Percentiles rank a stretch among this genome's conserved stretches.
Conservation (phyloP, 2,113 vertebrate species). For the Acrocephalus kingi region DNA sequence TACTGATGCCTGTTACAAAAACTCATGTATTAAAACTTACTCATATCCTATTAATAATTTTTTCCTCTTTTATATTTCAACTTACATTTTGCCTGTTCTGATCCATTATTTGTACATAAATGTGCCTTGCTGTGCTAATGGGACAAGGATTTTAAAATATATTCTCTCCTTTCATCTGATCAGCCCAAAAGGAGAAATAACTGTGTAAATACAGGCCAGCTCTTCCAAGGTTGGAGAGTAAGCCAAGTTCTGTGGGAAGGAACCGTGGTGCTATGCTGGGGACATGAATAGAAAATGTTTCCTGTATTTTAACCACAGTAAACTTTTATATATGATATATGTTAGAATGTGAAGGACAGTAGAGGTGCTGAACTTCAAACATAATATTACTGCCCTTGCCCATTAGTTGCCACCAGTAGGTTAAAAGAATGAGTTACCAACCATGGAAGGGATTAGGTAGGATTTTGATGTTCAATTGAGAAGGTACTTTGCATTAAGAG, state of each 20-base stretch:
- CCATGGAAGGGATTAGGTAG: not conserved
- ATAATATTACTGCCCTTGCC: not conserved
- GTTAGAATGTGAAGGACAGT: not conserved
- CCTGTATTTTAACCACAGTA: not conserved
- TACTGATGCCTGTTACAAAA: not conserved
- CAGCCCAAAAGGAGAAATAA: not conserved
- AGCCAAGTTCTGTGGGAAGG: not conserved
- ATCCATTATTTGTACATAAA: not conserved
- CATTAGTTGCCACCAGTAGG: not conserved
- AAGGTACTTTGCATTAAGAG: not conserved
- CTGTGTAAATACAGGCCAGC: not conserved
- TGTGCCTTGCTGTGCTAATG: not conserved
- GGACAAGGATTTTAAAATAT: not conserved
- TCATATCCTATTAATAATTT: not conserved
- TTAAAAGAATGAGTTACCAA: not conserved
- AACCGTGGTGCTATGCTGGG: not conserved
- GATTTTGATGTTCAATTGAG: not conserved
- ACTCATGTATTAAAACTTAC: not conserved
- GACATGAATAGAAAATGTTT: not conserved
- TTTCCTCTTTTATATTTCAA: not conserved
- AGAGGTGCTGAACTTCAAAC: not conserved
- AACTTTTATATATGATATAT: not conserved
- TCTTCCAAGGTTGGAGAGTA: not conserved
- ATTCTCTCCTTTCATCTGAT: not conserved
- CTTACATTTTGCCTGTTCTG: not conserved